Evolutionary conservation across 2,113 vertebrate genomes (phyloP).

Genomic region (Mustela nigripes): DNA sequence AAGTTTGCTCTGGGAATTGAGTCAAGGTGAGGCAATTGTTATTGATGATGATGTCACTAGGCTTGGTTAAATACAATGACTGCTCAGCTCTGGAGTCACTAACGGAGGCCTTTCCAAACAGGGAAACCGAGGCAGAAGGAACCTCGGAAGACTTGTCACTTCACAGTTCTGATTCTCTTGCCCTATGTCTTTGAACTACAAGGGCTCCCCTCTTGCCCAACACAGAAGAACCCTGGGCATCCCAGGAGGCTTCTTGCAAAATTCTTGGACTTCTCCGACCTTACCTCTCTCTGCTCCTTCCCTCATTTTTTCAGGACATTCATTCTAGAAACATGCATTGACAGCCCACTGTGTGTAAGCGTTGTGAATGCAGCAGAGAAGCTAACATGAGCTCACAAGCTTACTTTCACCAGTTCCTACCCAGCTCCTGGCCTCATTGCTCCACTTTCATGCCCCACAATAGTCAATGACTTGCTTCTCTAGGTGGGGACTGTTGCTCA

Average conservation of each 20-base stretch:
- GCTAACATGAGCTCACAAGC: neutral
- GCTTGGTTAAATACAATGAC: neutral
- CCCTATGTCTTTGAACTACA: conserved; percentile 1
- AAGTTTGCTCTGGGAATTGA: conserved; percentile 66
- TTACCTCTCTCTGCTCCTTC: neutral
- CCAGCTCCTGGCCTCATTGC: neutral
- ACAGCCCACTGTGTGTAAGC: neutral
- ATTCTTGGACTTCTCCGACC: neutral
- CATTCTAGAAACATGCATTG: neutral
- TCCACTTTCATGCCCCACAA: neutral
- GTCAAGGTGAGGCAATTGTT: conserved; percentile 9
- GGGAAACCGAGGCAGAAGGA: neutral
- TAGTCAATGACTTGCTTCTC: neutral
- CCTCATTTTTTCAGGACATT: neutral
- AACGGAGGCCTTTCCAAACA: conserved; percentile 56
- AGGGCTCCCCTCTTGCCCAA: neutral
- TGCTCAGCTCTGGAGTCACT: conserved; percentile 20
- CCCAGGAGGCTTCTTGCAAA: conserved; percentile 19
- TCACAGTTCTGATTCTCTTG: neutral
- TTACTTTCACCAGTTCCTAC: neutral
- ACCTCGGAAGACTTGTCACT: neutral
- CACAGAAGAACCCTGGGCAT: neutral
- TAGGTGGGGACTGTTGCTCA: neutral
- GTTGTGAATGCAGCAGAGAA: neutral
- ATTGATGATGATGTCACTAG: conserved; percentile 11